A percentile compares a stretch with the other conserved stretches of the same genome.
Evolutionary conservation across 2,113 vertebrate genomes (phyloP).

Genomic region (Lagopus muta): DNA sequence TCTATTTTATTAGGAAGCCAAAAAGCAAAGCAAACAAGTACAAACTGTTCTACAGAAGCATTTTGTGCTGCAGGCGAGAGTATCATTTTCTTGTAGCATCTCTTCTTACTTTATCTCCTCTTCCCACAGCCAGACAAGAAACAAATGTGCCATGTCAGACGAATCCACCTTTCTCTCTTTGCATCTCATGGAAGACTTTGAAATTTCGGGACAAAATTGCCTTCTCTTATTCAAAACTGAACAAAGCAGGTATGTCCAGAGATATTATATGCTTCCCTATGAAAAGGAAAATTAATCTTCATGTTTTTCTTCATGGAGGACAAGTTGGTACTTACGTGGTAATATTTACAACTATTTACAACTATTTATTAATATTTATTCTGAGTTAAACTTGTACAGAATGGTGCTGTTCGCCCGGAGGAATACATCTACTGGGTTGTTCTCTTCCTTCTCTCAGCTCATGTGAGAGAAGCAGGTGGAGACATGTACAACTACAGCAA

Average conservation of each 20-base stretch:
- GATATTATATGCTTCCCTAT: not conserved
- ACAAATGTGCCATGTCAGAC: not conserved
- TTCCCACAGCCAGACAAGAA: not conserved
- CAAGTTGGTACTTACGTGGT: not conserved
- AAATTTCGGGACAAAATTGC: not conserved
- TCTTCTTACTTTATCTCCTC: not conserved
- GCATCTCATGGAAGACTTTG: not conserved
- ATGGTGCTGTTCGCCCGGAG: not conserved
- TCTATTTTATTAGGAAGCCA: not conserved
- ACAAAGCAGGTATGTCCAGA: not conserved
- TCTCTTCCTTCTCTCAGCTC: not conserved
- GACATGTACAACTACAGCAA: not conserved
- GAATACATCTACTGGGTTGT: fast-evolving
- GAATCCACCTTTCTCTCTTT: not conserved
- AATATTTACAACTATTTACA: too few species aligned
- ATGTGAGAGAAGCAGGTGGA: fast-evolving
- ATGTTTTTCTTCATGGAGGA: not conserved
- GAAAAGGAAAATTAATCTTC: not conserved
- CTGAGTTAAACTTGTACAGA: not conserved
- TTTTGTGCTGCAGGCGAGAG: not conserved
- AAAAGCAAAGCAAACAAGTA: not conserved
- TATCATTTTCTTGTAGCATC: not conserved
- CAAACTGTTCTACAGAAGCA: not conserved
- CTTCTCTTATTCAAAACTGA: not conserved
- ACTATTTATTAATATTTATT: not conserved